Conservation (phyloP, 2,888 invertebrate genomes). For the Polyommatus icarus region DNA sequence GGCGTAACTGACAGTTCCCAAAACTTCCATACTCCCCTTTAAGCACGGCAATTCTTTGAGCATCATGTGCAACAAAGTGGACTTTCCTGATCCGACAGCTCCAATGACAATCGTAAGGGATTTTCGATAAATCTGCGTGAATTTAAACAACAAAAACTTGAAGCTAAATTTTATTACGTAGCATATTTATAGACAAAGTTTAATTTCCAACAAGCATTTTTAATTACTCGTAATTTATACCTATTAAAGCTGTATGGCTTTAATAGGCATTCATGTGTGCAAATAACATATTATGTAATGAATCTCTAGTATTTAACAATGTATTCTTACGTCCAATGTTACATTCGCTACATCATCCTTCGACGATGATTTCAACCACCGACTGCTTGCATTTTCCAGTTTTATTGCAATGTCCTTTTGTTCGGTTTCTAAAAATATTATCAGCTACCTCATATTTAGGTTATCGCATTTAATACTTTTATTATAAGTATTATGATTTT, state of each 20-base stretch:
- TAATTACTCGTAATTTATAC: no score
- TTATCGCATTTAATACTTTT: background rate
- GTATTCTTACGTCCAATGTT: conserved; percentile 61
- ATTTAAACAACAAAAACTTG: background rate
- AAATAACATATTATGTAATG: background rate
- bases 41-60: conserved; percentile 87
- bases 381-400: conserved; percentile 70
- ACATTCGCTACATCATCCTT: conserved; percentile 71
- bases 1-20: conserved; percentile 86
- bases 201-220: no score
- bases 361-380: conserved; percentile 69
- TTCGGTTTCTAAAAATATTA: conserved; percentile 41
- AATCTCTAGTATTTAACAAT: background rate
- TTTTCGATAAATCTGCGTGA: conserved; percentile 54
- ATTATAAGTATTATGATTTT: conserved; percentile 43
- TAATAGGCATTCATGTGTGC: no score
- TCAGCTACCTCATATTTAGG: background rate
- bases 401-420: conserved; percentile 53
- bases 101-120: conserved; percentile 83
- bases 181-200: no score
- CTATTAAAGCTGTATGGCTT: no score
- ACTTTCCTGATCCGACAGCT: conserved; percentile 82
- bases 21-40: conserved; percentile 80
- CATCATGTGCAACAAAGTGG: conserved; percentile 82
- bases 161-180: background rate